Percentiles rank a stretch among this genome's conserved stretches.
Conservation (phyloP, 2,888 invertebrate genomes). For the Tetranychus piercei region DNA sequence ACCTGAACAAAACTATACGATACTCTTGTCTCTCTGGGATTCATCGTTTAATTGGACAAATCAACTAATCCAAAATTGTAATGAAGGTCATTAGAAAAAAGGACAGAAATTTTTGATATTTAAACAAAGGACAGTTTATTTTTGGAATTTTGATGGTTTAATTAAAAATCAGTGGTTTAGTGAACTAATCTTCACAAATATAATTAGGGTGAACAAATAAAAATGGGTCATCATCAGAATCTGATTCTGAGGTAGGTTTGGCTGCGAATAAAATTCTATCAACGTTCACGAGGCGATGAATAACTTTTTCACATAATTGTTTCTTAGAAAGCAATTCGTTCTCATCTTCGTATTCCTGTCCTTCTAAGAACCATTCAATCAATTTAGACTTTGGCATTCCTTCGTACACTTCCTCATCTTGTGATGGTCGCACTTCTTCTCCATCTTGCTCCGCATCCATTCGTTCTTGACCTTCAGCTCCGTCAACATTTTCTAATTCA, state of each 20-base stretch:
- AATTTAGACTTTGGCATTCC: constrained; percentile 51
- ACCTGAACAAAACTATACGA: no score
- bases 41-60: no score
- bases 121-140: no score
- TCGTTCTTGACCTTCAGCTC: constrained; percentile 23
- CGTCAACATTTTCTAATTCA: neutral
- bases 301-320: constrained; percentile 73
- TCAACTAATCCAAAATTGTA: no score
- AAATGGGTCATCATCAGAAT: constrained; percentile 56
- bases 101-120: no score
- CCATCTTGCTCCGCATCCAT: neutral
- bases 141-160: no score
- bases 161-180: no score
- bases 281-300: constrained; percentile 62
- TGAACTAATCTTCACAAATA: constrained; percentile 19
- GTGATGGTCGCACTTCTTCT: neutral
- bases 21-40: no score
- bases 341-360: constrained; percentile 60
- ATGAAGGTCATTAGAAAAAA: no score
- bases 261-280: constrained; percentile 30
- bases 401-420: constrained; percentile 27
- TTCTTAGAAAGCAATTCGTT: constrained; percentile 68
- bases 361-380: constrained; percentile 75
- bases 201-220: constrained; percentile 94
- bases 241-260: constrained; percentile 39